A percentile compares a stretch with the other conserved stretches of the same genome.
Evolutionary conservation across 1,140 invertebrate species (phyloP).

Genomic region (Cherax quadricarinatus): DNA sequence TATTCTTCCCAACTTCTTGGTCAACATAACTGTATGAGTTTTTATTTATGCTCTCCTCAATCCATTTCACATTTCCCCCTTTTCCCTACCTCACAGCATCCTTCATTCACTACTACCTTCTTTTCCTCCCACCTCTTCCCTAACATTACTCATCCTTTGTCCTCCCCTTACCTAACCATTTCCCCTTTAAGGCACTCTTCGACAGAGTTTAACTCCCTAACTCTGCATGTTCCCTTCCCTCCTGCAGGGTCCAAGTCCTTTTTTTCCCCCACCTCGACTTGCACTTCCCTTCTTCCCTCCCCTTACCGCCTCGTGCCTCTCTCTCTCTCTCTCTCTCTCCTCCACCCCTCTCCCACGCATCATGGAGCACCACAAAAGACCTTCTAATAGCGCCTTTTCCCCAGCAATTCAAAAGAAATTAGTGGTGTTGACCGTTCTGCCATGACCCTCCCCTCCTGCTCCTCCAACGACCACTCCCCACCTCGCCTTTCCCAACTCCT

Average conservation of each 20-base stretch:
- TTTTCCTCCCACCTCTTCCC: not conserved
- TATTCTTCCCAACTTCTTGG: too few species aligned
- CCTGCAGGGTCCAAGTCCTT: not conserved
- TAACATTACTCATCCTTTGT: not conserved
- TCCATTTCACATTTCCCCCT: too few species aligned
- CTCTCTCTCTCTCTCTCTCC: not conserved
- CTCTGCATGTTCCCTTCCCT: too few species aligned
- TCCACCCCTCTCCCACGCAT: not conserved
- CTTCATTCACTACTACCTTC: not conserved
- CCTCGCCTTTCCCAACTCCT: not conserved
- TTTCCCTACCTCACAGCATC: too few species aligned
- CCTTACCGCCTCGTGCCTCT: not conserved
- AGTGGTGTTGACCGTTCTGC: constrained; percentile 28
- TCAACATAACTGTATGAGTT: too few species aligned
- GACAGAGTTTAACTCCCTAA: too few species aligned
- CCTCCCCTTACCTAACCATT: too few species aligned
- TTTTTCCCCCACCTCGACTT: not conserved
- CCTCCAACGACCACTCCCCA: not conserved
- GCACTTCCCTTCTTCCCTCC: not conserved
- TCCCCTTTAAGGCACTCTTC: too few species aligned
- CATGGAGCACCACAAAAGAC: constrained; percentile 42
- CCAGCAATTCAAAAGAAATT: constrained; percentile 33
- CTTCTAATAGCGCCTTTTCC: constrained; percentile 37
- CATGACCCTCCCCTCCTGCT: not conserved
- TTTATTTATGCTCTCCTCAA: too few species aligned